Base-by-base conservation (phyloP, 2,888 invertebrate genomes). In the Spialia ferax region DNA sequence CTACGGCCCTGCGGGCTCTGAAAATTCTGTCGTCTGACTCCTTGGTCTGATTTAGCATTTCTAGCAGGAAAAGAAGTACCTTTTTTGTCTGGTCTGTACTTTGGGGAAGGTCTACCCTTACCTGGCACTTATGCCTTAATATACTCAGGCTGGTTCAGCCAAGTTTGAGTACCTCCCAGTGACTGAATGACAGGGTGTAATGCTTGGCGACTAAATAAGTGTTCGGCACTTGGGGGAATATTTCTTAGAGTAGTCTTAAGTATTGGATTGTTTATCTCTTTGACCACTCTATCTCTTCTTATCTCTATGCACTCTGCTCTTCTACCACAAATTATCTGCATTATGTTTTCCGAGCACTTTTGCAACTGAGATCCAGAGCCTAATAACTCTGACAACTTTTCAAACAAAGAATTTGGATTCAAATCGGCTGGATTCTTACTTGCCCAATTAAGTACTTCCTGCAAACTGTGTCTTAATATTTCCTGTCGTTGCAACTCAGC, bases 311-410 rank as follows among this genome's bases (percentile, higher is more conserved):
- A 18, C 48, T 48, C 48, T 18, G 18, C 29, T n/a, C 70, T 62
- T 55, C 68, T 71, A 0, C 70, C 71, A n/a, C 64, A 65, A 0
- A 68, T 26, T 10, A 73, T 63, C 20, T 73, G 69, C 69, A 56
- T 56, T 10, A 56, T 56, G 15, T 35, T 11, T 6, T 56, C 56
- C 0, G 32, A 56, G 4, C 56, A 56, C 15, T 35, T 56, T 32
- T 32, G 32, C 8, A 56, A 15, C 2, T 32, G 15, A 4, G 56
- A 56, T 10, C 56, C 56, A 2, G 11, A 13, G 0, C 56, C 56
- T 29, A 56, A 18, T 10, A 32, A 13, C 5, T 2, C 0, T 10
- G 56, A 56, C 15, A 56, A 11, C 6, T 56, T 56, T 1, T 32
- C 56, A 32, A 56, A 56, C 11, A 56, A n/a, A 15, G 56, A 32